A percentile compares a stretch with the other conserved stretches of the same genome.
Evolutionary conservation across 1,140 invertebrate species (phyloP).

Genomic region (Eumaeus atala): DNA sequence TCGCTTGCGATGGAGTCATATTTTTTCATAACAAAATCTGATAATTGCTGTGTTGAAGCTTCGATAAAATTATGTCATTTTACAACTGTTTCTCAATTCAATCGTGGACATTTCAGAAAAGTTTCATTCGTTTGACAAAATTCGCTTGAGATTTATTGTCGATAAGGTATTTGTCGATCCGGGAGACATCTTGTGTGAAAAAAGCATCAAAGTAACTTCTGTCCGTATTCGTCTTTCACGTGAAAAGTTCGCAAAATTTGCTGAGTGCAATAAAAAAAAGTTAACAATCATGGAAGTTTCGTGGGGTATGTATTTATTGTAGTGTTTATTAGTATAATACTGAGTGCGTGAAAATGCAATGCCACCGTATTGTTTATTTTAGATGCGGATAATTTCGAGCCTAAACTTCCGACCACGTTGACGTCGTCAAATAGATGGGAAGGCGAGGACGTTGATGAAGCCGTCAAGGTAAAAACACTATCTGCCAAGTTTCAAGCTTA

Average conservation of each 20-base stretch:
- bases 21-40: conserved; percentile 67
- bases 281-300: conserved; percentile 67
- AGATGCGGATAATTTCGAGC: conserved; percentile 74
- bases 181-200: conserved; percentile 72
- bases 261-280: conserved; percentile 49
- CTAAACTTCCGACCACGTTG: conserved; percentile 69
- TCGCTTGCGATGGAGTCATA: conserved; percentile 74
- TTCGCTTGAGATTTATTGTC: conserved; percentile 61
- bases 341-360: conserved; percentile 19
- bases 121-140: conserved; percentile 67
- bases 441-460: conserved; percentile 90
- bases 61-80: conserved; percentile 71
- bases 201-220: conserved; percentile 53
- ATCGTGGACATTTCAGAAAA: conserved; percentile 66
- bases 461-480: conserved; percentile 81
- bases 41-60: conserved; percentile 63
- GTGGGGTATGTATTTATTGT: conserved; percentile 59
- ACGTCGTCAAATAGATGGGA: conserved; percentile 85
- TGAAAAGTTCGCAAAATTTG: conserved; percentile 61
- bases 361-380: conserved; percentile 44
- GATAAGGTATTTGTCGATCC: conserved; percentile 55
- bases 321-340: conserved; percentile 20
- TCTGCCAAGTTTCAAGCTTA: conserved; percentile 37
- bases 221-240: conserved; percentile 62
- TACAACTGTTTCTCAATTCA: conserved; percentile 56